phyloP scores from a whole-genome alignment of 2,888 invertebrate genomes.

The Julus scanicus region DNA sequence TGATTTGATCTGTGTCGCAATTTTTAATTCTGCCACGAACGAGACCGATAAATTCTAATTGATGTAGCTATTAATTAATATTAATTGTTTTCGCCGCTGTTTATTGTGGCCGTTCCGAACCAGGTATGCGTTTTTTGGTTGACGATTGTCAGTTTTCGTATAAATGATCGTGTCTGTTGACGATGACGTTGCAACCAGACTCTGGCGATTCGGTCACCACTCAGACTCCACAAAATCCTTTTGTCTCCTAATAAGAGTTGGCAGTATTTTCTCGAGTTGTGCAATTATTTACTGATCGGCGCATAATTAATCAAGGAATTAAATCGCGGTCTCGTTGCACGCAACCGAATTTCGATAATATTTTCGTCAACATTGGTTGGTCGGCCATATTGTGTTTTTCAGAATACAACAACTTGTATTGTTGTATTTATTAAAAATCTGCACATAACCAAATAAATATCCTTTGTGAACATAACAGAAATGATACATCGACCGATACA shows the following conservation, averaged over 20 bases:
- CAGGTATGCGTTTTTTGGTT: slow-evolving; percentile 28
- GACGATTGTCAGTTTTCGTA: background rate
- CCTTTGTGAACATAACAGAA: background rate
- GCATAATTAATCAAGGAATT: background rate
- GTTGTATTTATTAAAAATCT: no score
- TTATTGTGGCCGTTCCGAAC: slow-evolving; percentile 22
- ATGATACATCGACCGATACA: no score
- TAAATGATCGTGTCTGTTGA: background rate
- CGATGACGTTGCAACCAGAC: background rate
- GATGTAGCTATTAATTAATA: slow-evolving; percentile 33
- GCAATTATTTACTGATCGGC: slow-evolving; percentile 2
- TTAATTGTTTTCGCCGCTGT: background rate
- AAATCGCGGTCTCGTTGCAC: background rate
- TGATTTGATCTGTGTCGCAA: slow-evolving; percentile 22
- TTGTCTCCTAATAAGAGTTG: background rate
- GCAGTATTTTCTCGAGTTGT: background rate
- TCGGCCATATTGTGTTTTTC: background rate
- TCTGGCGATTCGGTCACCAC: background rate
- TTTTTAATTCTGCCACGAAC: background rate
- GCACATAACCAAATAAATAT: background rate
- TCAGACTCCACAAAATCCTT: background rate
- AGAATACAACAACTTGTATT: no score
- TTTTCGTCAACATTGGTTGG: slow-evolving; percentile 1
- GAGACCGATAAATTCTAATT: slow-evolving; percentile 26
- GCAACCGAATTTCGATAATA: background rate